These are phyloP conservation scores for Enteromius radiatus DNA, from an alignment of 2,797 vertebrate genomes.

Conservation along the genomic window DNA sequence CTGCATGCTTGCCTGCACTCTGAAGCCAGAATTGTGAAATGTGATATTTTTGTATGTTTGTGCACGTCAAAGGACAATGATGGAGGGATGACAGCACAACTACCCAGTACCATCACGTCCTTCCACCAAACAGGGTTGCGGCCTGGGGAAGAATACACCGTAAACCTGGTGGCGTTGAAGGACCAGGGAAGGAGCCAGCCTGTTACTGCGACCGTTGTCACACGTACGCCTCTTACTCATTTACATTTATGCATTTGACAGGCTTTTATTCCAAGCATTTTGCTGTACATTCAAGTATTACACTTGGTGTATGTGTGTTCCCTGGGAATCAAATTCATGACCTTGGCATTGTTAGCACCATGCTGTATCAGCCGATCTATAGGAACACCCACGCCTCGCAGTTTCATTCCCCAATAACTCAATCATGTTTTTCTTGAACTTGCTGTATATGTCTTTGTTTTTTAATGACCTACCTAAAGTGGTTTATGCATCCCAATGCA, in stretches of 20 bases:
- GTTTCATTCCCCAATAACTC: neutral
- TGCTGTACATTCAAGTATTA: neutral
- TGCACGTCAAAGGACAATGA: slow-evolving; percentile 86
- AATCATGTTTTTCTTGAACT: neutral
- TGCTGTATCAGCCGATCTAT: neutral
- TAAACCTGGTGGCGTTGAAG: slow-evolving; percentile 91
- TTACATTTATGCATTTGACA: slow-evolving; percentile 1
- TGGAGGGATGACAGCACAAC: slow-evolving; percentile 93
- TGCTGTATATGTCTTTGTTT: neutral
- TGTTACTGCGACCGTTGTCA: slow-evolving; percentile 85
- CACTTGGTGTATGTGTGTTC: neutral
- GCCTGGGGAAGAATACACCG: slow-evolving; percentile 93
- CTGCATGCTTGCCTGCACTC: slow-evolving; percentile 38
- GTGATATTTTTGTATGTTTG: slow-evolving; percentile 40
- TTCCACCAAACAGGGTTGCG: slow-evolving; percentile 94
- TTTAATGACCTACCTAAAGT: neutral
- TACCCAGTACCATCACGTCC: slow-evolving; percentile 92
- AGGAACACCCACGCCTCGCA: neutral
- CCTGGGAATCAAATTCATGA: neutral
- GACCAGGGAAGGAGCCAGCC: slow-evolving; percentile 92
- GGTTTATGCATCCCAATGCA: neutral
- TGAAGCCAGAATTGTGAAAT: slow-evolving; percentile 34
- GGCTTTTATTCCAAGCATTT: neutral
- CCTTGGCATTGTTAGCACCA: slow-evolving; percentile 14
- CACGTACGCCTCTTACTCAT: slow-evolving; percentile 78